Evolutionary conservation across 2,113 vertebrate species (phyloP), one percentile per base, ranked within the genome.

Genomic region (Scolopax mira): DNA sequence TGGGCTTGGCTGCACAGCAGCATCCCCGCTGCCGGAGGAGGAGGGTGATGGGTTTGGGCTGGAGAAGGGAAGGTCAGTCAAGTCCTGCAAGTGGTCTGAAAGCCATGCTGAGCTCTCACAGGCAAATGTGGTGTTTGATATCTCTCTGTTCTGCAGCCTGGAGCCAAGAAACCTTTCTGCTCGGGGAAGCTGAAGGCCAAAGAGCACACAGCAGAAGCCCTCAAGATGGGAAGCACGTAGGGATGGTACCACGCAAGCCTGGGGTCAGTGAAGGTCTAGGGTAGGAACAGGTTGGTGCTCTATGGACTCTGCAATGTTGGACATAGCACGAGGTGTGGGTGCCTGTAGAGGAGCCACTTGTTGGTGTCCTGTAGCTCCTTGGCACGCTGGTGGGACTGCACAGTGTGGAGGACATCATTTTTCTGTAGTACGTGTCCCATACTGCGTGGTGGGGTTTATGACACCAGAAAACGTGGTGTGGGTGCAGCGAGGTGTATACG

Each of bases 71-170:
- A 31, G 73, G 17, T 51, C 37, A 22, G 1, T 2, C 7, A 3
- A 0, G 1, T 12, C 39, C 37, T 12, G 2, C 13, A 4, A 44
- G 24, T 3, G 0, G 7, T 1, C 5, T 4, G 13, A 39, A n/a
- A 23, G 18, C 41, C 28, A 0, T 5, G 27, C 48, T 1, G 0
- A 61, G 22, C 13, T 84, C 35, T 48, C 3, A 0, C 1, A 2
- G n/a, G 18, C 2, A 3, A 73, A 3, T 0, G 0, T 9, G n/a
- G 22, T 37, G 33, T 23, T 31, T 2, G 1, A 2, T 52, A 6
- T 79, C 19, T 71, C 39, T 85, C 48, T 84, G 25, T 79, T 62
- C 37, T 44, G n/a, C 95, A 98, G 98, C 72, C 89, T 27, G 91
- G 89, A 48, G 49, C 80, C 70, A 85, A 44, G 55, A 92, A 86